phyloP scores from a whole-genome alignment of 2,888 invertebrate species.

The Tribolium freemani region DNA sequence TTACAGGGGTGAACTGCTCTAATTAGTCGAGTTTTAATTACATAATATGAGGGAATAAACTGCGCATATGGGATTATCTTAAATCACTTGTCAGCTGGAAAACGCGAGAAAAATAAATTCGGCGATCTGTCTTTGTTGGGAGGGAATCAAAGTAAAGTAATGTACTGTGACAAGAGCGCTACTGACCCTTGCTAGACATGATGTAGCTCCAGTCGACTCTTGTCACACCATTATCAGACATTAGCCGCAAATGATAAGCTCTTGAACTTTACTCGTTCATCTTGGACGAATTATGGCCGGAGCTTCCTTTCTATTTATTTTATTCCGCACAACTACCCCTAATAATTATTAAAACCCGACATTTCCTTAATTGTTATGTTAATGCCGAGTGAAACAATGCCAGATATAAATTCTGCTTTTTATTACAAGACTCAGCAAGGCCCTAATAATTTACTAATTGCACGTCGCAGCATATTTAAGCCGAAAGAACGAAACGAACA shows the following conservation, averaged over 20 bases:
- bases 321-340: conserved; percentile 36
- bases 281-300: conserved; percentile 36
- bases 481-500: conserved; percentile 12
- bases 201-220: conserved; percentile 41
- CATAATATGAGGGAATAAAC: background rate
- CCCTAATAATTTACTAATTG: conserved; percentile 15
- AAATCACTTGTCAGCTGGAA: background rate
- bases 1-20: conserved; percentile 33
- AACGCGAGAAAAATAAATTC: conserved; percentile 5
- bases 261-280: conserved; percentile 39
- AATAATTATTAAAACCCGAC: conserved; percentile 34
- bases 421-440: background rate
- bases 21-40: conserved; percentile 38
- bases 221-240: conserved; percentile 45
- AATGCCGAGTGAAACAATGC: conserved; percentile 34
- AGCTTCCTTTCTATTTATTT: conserved; percentile 39
- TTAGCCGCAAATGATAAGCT: conserved; percentile 44
- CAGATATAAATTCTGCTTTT: conserved; percentile 28
- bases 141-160: conserved; percentile 43
- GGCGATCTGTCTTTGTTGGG: conserved; percentile 35
- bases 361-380: conserved; percentile 35
- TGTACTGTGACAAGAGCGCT: conserved; percentile 40
- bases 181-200: conserved; percentile 43
- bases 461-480: background rate
- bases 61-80: conserved; percentile 33